phyloP scores from a whole-genome alignment of 1,140 invertebrate genomes.

The Drosophila saltans region DNA sequence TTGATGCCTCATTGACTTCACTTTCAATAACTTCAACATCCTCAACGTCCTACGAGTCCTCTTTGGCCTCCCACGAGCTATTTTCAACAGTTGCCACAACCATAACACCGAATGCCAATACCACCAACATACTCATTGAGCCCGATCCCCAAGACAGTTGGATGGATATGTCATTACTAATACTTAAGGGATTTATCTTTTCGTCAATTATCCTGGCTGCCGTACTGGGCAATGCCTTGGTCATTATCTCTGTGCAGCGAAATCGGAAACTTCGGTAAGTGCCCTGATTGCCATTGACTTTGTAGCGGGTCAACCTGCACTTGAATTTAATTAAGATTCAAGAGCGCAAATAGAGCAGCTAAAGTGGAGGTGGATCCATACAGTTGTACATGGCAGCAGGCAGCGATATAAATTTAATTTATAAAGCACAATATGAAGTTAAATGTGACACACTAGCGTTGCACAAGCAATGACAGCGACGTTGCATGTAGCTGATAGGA shows the following conservation, averaged over 20 bases:
- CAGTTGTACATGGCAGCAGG: background rate
- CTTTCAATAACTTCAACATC: slow-evolving; percentile 72
- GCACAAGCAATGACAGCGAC: slow-evolving; percentile 38
- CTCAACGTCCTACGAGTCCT: slow-evolving; percentile 31
- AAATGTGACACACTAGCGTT: slow-evolving; percentile 59
- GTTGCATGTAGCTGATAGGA: slow-evolving; percentile 36
- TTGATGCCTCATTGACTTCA: slow-evolving; percentile 74
- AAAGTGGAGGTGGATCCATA: background rate
- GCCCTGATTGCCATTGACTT: background rate
- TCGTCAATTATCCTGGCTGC: slow-evolving; percentile 93
- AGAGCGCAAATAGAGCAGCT: slow-evolving; percentile 8
- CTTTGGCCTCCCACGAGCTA: slow-evolving; percentile 41
- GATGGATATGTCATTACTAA: slow-evolving; percentile 85
- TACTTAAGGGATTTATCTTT: slow-evolving; percentile 90
- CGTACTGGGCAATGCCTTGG: slow-evolving; percentile 93
- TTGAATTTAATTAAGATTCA: slow-evolving; percentile 48
- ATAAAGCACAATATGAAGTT: slow-evolving; percentile 68
- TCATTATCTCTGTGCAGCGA: slow-evolving; percentile 88
- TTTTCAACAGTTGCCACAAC: slow-evolving; percentile 58
- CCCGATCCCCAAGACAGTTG: slow-evolving; percentile 77
- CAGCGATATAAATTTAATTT: slow-evolving; percentile 61
- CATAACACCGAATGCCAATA: slow-evolving; percentile 54
- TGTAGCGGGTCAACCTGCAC: slow-evolving; percentile 1
- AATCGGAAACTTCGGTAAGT: slow-evolving; percentile 83
- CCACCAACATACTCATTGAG: slow-evolving; percentile 40